Conservation (phyloP, 2,888 invertebrate genomes). For the Hydraecia micacea region DNA sequence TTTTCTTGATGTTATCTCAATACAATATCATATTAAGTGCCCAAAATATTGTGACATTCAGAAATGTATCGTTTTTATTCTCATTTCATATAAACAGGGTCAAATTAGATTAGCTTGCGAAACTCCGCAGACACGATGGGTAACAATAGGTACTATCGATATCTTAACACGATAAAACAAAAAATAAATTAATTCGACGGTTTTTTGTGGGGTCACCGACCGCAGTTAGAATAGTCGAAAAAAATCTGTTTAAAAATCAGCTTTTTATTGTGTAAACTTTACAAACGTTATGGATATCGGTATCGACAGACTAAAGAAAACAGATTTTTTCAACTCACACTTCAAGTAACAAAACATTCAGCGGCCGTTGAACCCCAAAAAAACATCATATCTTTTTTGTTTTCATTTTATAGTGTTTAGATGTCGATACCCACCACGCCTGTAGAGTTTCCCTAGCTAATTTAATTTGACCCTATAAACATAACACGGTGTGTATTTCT, state of each 20-base stretch:
- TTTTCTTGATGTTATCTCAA: not conserved
- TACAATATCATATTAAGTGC: not conserved
- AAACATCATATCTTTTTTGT: not conserved
- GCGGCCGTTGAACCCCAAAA: not conserved
- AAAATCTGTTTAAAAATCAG: not conserved
- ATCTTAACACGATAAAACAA: not conserved
- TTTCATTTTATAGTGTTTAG: not conserved
- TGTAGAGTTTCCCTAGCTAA: not conserved
- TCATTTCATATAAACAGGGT: not conserved
- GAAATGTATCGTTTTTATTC: not conserved
- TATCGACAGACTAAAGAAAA: not conserved
- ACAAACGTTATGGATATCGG: not conserved
- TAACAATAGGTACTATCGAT: not conserved
- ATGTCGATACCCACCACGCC: not conserved
- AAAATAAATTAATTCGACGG: not conserved
- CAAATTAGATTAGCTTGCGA: not conserved
- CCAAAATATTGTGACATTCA: constrained; percentile 15
- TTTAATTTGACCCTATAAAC: not conserved
- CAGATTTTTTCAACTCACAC: not conserved
- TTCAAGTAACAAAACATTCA: not conserved
- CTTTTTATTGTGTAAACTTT: no score
- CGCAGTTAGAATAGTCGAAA: not conserved
- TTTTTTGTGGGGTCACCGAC: not conserved
- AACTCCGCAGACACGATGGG: not conserved
- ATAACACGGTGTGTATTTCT: constrained; percentile 14